Evolutionary conservation across 2,888 invertebrate genomes (phyloP).

Genomic region (Lycophotia porphyrea): DNA sequence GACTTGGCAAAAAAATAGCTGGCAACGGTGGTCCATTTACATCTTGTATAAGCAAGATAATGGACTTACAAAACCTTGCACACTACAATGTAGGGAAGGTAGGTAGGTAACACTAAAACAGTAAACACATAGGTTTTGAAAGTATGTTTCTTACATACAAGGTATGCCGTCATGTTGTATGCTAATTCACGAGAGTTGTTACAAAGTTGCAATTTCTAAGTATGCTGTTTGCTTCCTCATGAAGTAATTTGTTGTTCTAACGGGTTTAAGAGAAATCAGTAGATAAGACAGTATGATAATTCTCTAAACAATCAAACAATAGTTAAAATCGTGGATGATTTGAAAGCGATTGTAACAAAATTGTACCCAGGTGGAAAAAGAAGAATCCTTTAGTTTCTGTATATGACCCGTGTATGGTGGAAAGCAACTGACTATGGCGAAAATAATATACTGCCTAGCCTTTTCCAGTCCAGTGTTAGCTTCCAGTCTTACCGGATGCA

Average conservation of each 20-base stretch:
- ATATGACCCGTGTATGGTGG: neutral
- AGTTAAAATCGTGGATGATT: neutral
- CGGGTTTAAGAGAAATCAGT: conserved; percentile 1
- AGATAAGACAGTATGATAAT: too few species aligned
- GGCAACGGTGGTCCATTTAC: too few species aligned
- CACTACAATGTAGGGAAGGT: conserved; percentile 6
- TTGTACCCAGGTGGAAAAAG: neutral
- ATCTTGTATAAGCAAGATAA: neutral
- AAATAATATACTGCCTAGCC: too few species aligned
- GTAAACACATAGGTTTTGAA: conserved; percentile 29
- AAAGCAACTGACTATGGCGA: neutral
- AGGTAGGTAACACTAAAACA: neutral
- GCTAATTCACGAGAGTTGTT: conserved; percentile 42
- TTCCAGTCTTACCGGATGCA: too few species aligned
- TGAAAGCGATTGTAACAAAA: neutral
- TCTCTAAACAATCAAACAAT: too few species aligned
- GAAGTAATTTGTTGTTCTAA: conserved; percentile 22
- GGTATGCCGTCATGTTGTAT: conserved; percentile 48
- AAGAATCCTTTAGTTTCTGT: neutral
- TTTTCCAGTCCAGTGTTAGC: too few species aligned
- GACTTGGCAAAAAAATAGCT: too few species aligned
- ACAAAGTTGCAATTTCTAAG: conserved; percentile 40
- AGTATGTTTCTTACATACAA: conserved; percentile 34
- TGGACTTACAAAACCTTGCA: conserved; percentile 30
- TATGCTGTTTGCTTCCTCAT: conserved; percentile 40